Evolutionary conservation across 1,140 invertebrate genomes (phyloP), one percentile per base, ranked within the genome.

Genomic region (Macrobrachium rosenbergii): DNA sequence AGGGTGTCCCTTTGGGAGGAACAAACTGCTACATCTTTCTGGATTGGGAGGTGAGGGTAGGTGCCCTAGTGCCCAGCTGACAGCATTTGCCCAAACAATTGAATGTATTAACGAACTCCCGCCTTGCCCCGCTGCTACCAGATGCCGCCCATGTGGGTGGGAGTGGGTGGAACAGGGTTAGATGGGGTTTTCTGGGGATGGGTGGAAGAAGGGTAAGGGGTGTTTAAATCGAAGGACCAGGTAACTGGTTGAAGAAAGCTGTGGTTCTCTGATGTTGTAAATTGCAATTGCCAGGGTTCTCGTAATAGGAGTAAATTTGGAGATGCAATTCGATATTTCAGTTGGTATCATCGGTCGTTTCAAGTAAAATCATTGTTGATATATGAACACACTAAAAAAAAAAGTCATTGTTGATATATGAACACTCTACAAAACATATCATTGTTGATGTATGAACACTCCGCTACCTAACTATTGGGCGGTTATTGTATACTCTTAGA

Each of bases 101-200:
- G 82, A 84, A 77, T 84, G 82, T 84, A 78, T 84, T 84, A 84
- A 84, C 82, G 82, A 84, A 84, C 82, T 84, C 77, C 64, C 21
- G 58, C n/a, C 59, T 75, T 43, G 45, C 67, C 16, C 83, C 78
- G 58, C 83, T 76, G 58, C 64, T 23, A 72, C 78, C 84, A 81
- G 78, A 73, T 79, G 77, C 72, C 84, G 17, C 37, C 19, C 60
- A 62, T 8, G 8, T 16, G 82, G 73, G 17, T 12, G 23, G 43
- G 28, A 43, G 72, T 19, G 75, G 23, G 37, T 37, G 21, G 63
- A 72, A 16, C n/a, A n/a, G 72, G n/a, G 59, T 23, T 19, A 52
- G 52, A 52, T 10, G 52, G 2, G 52, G 52, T 52, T 52, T 52
- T 52, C 23, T 28, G 37, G 75, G 45, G 8, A 2, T 10, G 67